Conservation (phyloP, 2,888 invertebrate species). For the Coecobrya sp. region DNA sequence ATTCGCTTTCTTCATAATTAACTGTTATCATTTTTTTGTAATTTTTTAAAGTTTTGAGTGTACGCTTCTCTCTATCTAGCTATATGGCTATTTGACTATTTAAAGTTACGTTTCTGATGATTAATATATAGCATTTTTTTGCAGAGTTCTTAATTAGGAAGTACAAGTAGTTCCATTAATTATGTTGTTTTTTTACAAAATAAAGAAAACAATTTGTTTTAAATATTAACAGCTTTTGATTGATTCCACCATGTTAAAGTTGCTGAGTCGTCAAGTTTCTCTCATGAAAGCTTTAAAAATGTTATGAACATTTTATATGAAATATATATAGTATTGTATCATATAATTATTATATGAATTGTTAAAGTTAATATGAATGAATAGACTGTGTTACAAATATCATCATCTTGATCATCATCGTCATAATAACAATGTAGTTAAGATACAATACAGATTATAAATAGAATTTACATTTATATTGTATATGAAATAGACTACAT, state of each 20-base stretch:
- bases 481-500: neutral
- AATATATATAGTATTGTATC: neutral
- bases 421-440: neutral
- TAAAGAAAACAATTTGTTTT: neutral
- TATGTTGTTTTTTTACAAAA: neutral
- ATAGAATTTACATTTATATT: constrained; percentile 11
- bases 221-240: constrained; percentile 28
- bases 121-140: neutral
- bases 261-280: neutral
- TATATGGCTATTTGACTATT: neutral
- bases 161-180: constrained; percentile 2
- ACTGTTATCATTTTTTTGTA: neutral
- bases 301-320: neutral
- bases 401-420: neutral
- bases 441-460: constrained; percentile 1
- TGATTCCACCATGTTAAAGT: constrained; percentile 55
- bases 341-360: neutral
- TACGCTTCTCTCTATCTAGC: too few relatives aligned
- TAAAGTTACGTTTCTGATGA: neutral
- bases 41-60: neutral
- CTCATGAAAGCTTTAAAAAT: constrained; percentile 43
- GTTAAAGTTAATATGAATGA: neutral
- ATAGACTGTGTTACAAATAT: constrained; percentile 37
- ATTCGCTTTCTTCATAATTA: neutral
- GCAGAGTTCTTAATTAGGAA: constrained; percentile 6